These are phyloP conservation scores for Lordiphosa mommai DNA, from an alignment of 1,140 invertebrate genomes.

Conservation along the genomic window DNA sequence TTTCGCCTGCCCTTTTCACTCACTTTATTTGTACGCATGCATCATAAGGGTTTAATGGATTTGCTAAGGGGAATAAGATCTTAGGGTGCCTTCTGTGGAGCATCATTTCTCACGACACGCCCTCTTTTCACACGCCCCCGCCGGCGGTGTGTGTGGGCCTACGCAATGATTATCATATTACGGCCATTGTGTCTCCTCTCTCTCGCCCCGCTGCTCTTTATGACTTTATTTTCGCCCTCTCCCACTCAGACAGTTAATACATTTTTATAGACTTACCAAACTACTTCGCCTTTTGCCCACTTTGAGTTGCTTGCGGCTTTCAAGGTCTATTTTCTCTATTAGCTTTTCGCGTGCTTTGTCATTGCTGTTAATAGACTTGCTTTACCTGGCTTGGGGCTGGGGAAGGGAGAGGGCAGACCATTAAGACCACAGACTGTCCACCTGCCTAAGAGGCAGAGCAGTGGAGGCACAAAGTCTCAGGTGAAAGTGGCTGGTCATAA, in stretches of 20 bases:
- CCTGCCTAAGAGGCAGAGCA: constrained; percentile 29
- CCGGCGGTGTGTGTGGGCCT: constrained; percentile 13
- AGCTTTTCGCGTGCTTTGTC: constrained; percentile 75
- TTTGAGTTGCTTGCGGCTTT: neutral
- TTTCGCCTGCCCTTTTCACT: constrained; percentile 36
- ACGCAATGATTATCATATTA: constrained; percentile 75
- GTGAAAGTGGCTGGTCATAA: constrained; percentile 41
- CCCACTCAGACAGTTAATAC: constrained; percentile 58
- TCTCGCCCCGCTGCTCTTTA: constrained; percentile 43
- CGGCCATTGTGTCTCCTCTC: constrained; percentile 40
- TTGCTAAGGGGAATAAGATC: constrained; percentile 46
- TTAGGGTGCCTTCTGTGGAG: constrained; percentile 16
- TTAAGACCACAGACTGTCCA: constrained; percentile 54
- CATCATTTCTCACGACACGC: constrained; percentile 37
- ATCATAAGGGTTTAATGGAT: constrained; percentile 77
- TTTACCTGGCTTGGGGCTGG: constrained; percentile 30
- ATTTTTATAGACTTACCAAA: constrained; percentile 74
- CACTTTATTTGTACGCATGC: constrained; percentile 71
- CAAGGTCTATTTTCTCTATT: constrained; percentile 47
- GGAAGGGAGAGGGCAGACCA: constrained; percentile 11
- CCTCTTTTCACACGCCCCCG: constrained; percentile 53
- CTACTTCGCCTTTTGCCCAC: constrained; percentile 36
- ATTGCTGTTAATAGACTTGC: constrained; percentile 75
- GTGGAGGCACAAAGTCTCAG: constrained; percentile 14
- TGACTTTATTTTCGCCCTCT: constrained; percentile 70